These are phyloP conservation scores for Hydropotes inermis DNA, from an alignment of 2,113 vertebrate species.

Conservation along the genomic window DNA sequence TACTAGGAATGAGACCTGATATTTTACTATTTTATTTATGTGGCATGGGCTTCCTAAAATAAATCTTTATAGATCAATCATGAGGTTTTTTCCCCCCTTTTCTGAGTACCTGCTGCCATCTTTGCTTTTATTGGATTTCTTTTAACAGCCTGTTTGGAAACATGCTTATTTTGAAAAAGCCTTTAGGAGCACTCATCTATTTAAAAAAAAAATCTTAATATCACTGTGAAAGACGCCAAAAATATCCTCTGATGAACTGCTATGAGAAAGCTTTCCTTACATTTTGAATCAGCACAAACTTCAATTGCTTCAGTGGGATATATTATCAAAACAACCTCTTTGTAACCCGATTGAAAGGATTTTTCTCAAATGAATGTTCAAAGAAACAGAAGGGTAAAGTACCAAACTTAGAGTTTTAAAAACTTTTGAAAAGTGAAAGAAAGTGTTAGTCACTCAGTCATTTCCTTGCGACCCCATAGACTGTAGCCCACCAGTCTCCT, in stretches of 20 bases:
- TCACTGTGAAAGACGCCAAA: neutral
- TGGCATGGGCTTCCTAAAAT: neutral
- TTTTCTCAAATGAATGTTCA: neutral
- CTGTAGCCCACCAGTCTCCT: neutral
- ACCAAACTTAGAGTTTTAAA: neutral
- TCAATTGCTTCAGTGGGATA: neutral
- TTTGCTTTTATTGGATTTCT: slow-evolving; percentile 10
- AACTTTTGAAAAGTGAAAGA: neutral
- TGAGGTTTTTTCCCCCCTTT: neutral
- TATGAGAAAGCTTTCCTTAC: neutral
- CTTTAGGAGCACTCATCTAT: neutral
- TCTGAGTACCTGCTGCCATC: neutral
- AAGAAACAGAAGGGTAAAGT: slow-evolving; percentile 32
- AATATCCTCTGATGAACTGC: neutral
- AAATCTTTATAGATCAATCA: neutral
- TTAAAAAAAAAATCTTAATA: neutral
- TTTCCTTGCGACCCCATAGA: neutral
- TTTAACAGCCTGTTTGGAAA: slow-evolving; percentile 26
- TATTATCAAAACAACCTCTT: neutral
- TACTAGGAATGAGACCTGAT: neutral
- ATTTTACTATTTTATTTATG: slow-evolving; percentile 17
- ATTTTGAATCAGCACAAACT: slow-evolving; percentile 6
- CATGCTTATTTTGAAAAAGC: neutral
- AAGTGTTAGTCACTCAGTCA: neutral
- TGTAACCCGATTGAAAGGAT: neutral